Conservation (phyloP, 2,888 invertebrate genomes). For the Acrocyrtus sp. region DNA sequence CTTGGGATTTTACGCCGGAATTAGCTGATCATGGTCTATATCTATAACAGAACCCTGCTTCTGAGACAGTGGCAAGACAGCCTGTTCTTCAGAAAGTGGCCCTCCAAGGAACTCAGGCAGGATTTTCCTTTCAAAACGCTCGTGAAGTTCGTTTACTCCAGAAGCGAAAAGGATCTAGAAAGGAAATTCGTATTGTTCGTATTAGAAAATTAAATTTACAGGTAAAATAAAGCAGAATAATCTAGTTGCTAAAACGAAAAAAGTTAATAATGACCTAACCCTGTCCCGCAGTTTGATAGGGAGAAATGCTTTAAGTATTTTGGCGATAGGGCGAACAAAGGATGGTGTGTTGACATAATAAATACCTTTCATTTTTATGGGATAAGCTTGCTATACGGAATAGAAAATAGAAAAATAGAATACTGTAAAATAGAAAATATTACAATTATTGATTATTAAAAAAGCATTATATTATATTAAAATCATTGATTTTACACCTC, state of each 20-base stretch:
- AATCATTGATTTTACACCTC: no score
- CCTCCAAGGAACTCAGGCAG: constrained; percentile 27
- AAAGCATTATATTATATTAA: no score
- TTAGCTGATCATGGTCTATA: no score
- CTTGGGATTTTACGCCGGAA: no score
- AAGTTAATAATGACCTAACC: background rate
- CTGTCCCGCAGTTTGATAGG: constrained; percentile 24
- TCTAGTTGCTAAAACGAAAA: background rate
- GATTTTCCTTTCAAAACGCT: constrained; percentile 7
- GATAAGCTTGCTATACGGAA: constrained; percentile 28
- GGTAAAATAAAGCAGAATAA: background rate
- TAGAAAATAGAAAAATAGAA: background rate
- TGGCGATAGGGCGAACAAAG: background rate
- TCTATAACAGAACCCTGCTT: no score
- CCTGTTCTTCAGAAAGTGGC: background rate
- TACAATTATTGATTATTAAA: no score
- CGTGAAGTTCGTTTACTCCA: constrained; percentile 22
- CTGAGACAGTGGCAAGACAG: background rate
- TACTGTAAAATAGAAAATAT: background rate
- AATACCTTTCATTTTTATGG: constrained; percentile 25
- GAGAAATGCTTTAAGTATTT: constrained; percentile 13
- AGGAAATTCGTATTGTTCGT: background rate
- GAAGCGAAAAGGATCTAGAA: constrained; percentile 16
- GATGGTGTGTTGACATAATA: constrained; percentile 22
- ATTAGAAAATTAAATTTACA: background rate